Base-by-base conservation (phyloP, 2,113 vertebrate species). In the Oncorhynchus clarkii region DNA sequence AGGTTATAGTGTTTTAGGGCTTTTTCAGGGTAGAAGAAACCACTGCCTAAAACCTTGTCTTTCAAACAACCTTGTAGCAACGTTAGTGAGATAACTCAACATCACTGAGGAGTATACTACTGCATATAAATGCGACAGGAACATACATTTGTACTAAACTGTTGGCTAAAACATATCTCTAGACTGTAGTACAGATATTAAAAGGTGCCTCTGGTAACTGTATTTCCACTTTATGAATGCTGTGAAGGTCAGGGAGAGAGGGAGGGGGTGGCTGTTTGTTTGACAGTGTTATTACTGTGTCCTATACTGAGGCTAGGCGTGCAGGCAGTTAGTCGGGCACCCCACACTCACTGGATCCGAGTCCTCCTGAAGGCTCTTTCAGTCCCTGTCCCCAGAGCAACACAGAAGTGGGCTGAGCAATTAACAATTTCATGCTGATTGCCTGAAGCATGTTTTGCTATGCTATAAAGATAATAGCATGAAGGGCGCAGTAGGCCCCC, bases 341-440 rank as follows among this genome's bases (percentile, higher is more conserved):
- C 84, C 90, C 70, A 84, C 24, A 73, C 90, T 76, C 80, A 83
- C 84, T 84, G 65, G 18, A 82, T 86, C 86, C 87, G 84, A 89
- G 94, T 93, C 93, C 93, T 92, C 89, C 93, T 87, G 90, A 91
- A 92, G 84, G 92, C 62, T 72, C 85, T 87, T 59, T 75, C 82
- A 87, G 92, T 86, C 89, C 92, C 91, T 85, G 93, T 95, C 95
- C 95, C 94, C 91, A 12, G 94, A 95, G 95, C 89, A 86, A 93
- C 85, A 89, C 90, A 91, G 88, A 91, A 95, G 95, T 88, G 92
- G 95, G 94, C 79, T 92, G 90, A 93, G 95, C 95, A 96, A 97
- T 96, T 96, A 96, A 93, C 91, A 94, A 95, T 94, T 96, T 95
- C 95, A 94, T 89, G 94, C 94, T 94, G 94, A 96, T 93, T 95